Percentiles rank a stretch among this genome's conserved stretches.
phyloP scores from a whole-genome alignment of 2,888 invertebrate species.

The Seira ritae region DNA sequence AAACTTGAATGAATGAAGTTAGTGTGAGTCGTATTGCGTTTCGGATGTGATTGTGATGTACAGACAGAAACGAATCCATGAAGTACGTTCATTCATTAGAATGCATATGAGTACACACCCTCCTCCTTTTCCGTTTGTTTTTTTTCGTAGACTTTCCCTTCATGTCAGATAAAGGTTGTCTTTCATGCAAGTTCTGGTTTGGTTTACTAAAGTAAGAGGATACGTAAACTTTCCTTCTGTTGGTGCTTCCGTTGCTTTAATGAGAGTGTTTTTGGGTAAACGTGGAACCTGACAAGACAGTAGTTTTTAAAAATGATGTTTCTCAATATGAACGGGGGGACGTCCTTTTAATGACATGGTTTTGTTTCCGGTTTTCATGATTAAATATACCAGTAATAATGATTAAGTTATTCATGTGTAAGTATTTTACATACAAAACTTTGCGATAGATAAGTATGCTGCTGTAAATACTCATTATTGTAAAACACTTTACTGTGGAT shows the following conservation, averaged over 20 bases:
- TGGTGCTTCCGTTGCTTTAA: neutral
- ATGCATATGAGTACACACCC: neutral
- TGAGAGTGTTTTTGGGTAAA: neutral
- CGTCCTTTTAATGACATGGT: neutral
- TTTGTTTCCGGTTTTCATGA: neutral
- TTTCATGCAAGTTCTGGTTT: conserved; percentile 34
- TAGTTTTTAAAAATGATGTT: neutral
- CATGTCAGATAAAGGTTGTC: conserved; percentile 44
- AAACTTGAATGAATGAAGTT: neutral
- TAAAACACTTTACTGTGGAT: neutral
- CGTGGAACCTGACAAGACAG: neutral
- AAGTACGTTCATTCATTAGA: conserved; percentile 11
- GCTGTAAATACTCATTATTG: neutral
- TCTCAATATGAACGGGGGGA: too few relatives aligned
- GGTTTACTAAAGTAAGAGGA: too few relatives aligned
- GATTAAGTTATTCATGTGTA: neutral
- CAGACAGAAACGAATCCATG: neutral
- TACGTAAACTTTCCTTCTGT: neutral
- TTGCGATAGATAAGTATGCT: too few relatives aligned
- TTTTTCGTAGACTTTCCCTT: conserved; percentile 29
- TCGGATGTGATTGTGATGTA: too few relatives aligned
- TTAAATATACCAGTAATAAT: neutral
- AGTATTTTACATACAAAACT: neutral
- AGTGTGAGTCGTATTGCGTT: neutral
- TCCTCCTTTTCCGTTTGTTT: neutral